phyloP scores from a whole-genome alignment of 2,797 vertebrate species.

The Forpus xanthops region DNA sequence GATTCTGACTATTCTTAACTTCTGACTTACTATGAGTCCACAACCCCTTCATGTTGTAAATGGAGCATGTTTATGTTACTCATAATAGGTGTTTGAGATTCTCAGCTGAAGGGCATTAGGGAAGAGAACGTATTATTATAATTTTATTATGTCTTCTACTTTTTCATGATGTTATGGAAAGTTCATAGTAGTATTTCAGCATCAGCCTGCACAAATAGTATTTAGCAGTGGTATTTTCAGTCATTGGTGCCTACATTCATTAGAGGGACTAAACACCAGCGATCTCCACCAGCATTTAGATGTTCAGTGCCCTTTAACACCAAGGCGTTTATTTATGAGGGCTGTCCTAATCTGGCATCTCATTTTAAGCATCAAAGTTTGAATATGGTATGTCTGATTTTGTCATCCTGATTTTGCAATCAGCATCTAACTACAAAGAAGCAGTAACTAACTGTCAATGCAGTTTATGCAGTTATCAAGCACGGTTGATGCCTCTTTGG shows the following conservation, averaged over 20 bases:
- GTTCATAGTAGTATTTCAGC: not conserved
- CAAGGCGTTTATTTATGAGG: not conserved
- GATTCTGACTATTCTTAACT: not conserved
- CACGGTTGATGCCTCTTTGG: not conserved
- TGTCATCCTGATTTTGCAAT: not conserved
- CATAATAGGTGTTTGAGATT: not conserved
- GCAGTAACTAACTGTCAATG: not conserved
- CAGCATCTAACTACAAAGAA: not conserved
- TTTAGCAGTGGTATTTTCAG: slow-evolving; percentile 9
- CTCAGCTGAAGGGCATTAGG: not conserved
- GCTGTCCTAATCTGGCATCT: not conserved
- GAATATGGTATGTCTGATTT: not conserved
- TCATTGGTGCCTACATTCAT: fast-evolving
- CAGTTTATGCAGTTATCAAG: slow-evolving; percentile 14
- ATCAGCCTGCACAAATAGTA: not conserved
- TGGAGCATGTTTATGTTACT: not conserved
- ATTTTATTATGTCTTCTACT: not conserved
- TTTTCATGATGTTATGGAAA: slow-evolving; percentile 5
- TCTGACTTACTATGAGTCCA: not conserved
- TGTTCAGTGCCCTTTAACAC: not conserved
- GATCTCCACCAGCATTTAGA: not conserved
- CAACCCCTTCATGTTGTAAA: not conserved
- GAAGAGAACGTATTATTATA: slow-evolving; percentile 18
- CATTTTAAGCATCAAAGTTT: not conserved
- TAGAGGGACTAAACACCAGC: not conserved